Percentiles rank a stretch among this genome's conserved stretches.
Evolutionary conservation across 2,797 vertebrate genomes (phyloP).

Genomic region (Cichlasoma orientale): DNA sequence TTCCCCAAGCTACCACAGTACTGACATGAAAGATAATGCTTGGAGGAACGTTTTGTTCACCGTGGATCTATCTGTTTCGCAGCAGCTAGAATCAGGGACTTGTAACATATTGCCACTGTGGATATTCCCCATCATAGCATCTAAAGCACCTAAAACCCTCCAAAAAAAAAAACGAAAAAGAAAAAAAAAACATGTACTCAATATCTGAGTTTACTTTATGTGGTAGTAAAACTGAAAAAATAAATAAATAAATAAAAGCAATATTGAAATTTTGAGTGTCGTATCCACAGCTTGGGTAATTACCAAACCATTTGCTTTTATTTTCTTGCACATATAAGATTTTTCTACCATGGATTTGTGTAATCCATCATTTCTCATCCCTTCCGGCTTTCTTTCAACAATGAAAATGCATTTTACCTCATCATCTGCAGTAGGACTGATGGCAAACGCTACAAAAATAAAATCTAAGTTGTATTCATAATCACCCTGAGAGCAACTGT

Average conservation of each 20-base stretch:
- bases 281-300: background rate
- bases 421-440: background rate
- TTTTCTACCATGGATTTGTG: background rate
- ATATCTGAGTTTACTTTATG: background rate
- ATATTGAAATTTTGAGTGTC: background rate
- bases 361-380: background rate
- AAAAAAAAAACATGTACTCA: no score
- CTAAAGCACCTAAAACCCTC: background rate
- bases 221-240: background rate
- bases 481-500: constrained; percentile 18
- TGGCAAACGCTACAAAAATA: background rate
- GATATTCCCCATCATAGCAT: background rate
- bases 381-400: background rate
- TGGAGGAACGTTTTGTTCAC: background rate
- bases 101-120: background rate
- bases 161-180: background rate
- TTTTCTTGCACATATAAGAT: background rate
- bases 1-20: background rate
- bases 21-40: background rate
- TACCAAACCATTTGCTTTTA: background rate
- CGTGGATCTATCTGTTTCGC: background rate
- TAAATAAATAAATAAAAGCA: background rate
- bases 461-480: background rate
- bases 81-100: no score
- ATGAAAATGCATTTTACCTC: background rate